phyloP scores from a whole-genome alignment of 2,797 vertebrate species.

The Xenentodon cancila region DNA sequence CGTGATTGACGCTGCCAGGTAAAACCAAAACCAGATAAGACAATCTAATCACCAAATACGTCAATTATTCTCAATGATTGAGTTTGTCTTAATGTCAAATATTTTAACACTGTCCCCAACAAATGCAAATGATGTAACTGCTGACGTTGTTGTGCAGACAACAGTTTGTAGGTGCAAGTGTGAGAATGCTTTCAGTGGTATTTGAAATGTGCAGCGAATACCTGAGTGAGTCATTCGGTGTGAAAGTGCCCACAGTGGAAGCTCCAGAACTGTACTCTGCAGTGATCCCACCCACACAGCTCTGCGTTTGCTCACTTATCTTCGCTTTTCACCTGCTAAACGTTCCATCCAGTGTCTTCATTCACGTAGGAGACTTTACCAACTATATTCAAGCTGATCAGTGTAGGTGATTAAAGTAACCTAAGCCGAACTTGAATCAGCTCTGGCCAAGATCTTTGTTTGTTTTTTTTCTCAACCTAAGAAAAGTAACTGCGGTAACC shows the following conservation, averaged over 20 bases:
- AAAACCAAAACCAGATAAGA: constrained; percentile 9
- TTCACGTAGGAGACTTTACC: constrained; percentile 11
- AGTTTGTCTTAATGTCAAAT: too few relatives aligned
- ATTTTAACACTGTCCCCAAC: too few relatives aligned
- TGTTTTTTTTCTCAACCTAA: neutral
- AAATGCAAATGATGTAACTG: constrained; percentile 14
- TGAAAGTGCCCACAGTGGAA: constrained; percentile 66
- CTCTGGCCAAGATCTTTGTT: constrained; percentile 35
- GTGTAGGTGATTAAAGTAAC: constrained; percentile 44
- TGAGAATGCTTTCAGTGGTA: constrained; percentile 16
- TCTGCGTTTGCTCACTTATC: constrained; percentile 12
- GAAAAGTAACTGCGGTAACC: neutral
- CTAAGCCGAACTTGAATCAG: constrained; percentile 54
- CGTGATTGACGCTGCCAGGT: neutral
- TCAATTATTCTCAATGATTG: neutral
- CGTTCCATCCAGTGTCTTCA: constrained; percentile 33
- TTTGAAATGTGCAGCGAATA: constrained; percentile 24
- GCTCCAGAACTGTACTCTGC: constrained; percentile 52
- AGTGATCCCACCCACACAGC: constrained; percentile 46
- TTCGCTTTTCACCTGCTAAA: constrained; percentile 25
- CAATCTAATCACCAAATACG: neutral
- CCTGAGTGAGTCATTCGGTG: constrained; percentile 60
- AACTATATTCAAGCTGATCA: constrained; percentile 8
- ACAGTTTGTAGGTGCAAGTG: constrained; percentile 15
- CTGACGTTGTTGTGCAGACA: constrained; percentile 14